phyloP scores from a whole-genome alignment of 2,888 invertebrate species.

The Temnothorax rugatulus region DNA sequence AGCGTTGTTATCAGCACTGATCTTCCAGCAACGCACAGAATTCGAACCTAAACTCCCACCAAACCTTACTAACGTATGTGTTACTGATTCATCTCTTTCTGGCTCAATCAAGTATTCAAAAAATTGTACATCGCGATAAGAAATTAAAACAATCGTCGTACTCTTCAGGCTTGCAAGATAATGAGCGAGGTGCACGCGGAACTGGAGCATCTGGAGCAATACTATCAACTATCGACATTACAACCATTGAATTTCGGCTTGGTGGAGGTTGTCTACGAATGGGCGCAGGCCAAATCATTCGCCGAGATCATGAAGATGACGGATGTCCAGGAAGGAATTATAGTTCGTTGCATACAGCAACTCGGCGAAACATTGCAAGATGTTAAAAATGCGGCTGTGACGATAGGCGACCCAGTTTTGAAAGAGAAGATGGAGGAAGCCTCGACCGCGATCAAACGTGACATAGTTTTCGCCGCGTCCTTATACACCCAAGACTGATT shows the following conservation, averaged over 20 bases:
- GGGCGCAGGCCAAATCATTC: conserved; percentile 97
- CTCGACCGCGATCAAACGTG: conserved; percentile 96
- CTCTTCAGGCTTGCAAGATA: conserved; percentile 90
- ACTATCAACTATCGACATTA: conserved; percentile 87
- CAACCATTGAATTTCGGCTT: conserved; percentile 95
- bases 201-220: conserved; percentile 90
- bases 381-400: conserved; percentile 96
- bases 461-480: conserved; percentile 99
- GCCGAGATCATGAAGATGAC: conserved; percentile 96
- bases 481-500: conserved; percentile 91
- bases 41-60: conserved; percentile 57
- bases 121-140: neutral
- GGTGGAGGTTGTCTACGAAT: conserved; percentile 97
- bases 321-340: conserved; percentile 98
- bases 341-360: conserved; percentile 98
- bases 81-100: neutral
- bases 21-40: conserved; percentile 93
- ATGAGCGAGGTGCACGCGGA: conserved; percentile 91
- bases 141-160: neutral
- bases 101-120: neutral
- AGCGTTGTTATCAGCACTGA: conserved; percentile 96
- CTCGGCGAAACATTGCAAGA: conserved; percentile 96
- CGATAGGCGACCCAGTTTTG: conserved; percentile 96
- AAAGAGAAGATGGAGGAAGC: conserved; percentile 98
- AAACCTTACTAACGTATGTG: conserved; percentile 59